Percentiles rank a stretch among this genome's conserved stretches.
phyloP scores from a whole-genome alignment of 2,797 vertebrate species.

The Spinibarbus caldwelli region DNA sequence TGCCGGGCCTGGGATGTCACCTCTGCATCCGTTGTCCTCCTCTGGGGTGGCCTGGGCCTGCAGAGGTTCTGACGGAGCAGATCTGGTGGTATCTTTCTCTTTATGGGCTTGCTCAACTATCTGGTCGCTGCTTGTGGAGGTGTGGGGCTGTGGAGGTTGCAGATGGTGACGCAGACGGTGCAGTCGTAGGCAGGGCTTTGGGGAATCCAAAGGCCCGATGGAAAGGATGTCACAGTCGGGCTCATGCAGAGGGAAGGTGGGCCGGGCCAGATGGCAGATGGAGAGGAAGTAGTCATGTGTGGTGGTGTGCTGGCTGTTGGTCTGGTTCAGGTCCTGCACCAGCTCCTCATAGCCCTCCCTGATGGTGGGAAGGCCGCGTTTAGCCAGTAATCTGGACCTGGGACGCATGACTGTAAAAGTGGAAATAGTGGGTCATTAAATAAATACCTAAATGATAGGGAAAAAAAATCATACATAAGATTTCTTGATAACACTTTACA shows the following conservation, averaged over 20 bases:
- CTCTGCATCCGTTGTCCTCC: constrained; percentile 1
- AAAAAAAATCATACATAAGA: background rate
- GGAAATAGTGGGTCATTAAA: background rate
- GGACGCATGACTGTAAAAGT: constrained; percentile 74
- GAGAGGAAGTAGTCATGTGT: constrained; percentile 86
- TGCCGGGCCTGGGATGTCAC: constrained; percentile 46
- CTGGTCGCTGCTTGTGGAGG: constrained; percentile 9
- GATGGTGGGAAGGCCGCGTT: constrained; percentile 77
- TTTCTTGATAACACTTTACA: background rate
- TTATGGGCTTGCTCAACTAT: constrained; percentile 21
- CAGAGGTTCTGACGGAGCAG: background rate
- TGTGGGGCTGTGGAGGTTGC: constrained; percentile 40
- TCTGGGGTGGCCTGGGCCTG: constrained; percentile 39
- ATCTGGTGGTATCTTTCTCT: constrained; percentile 30
- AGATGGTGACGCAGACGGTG: constrained; percentile 55
- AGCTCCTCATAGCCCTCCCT: constrained; percentile 73
- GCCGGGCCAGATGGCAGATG: constrained; percentile 87
- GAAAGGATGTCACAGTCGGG: constrained; percentile 61
- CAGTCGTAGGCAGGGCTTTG: constrained; percentile 61
- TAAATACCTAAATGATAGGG: background rate
- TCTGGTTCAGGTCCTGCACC: constrained; percentile 69
- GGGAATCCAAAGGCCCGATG: constrained; percentile 60
- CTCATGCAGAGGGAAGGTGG: constrained; percentile 78
- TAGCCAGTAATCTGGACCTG: constrained; percentile 67
- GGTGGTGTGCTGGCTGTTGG: constrained; percentile 62